Base-by-base conservation (phyloP, 2,797 vertebrate genomes). In the Poecile montanus region DNA sequence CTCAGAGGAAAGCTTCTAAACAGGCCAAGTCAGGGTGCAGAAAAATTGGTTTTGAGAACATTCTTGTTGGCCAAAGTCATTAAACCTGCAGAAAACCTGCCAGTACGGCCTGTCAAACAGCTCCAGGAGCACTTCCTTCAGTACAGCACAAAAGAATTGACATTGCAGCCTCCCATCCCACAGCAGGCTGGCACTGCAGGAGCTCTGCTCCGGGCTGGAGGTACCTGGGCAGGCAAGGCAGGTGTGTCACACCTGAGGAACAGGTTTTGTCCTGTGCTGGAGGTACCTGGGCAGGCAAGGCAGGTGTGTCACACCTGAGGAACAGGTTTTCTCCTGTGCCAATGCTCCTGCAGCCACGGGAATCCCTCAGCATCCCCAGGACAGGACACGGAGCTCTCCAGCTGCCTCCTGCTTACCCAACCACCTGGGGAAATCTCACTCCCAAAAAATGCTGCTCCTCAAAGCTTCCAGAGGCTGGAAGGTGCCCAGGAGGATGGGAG, bases 251-350 rank as follows among this genome's bases (percentile, higher is more conserved):
- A 11, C 16, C 50, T 16, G 44, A 25, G 56, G 4, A 0, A 4
- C 40, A 30, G 9, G 0, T 38, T 30, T 53, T 18, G 22, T 8
- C 42, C 20, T 4, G 11, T 17, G 36, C 10, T 66, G 44, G 32
- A 65, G 66, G 16, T 5, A 18, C 2, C 18, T 30, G 42, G 50
- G 40, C 27, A 48, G 58, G 50, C 57, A 30, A 48, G 58, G 50
- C 57, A 53, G 40, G 25, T 7, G 21, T 58, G 34, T 10, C 3
- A 36, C 16, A 11, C 16, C 50, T 16, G 44, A 25, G 56, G 4
- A 0, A 4, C 40, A 30, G 10, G 0, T 38, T 30, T 53, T 18
- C 20, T 8, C 42, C 20, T 4, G 11, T 17, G 42, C n/a, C 15
- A 6, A 29, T 9, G 50, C 40, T 66, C 17, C 44, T 17, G 20